Percentiles rank a stretch among this genome's conserved stretches.
phyloP scores from a whole-genome alignment of 2,888 invertebrate species.

The Leucophenga maculata region DNA sequence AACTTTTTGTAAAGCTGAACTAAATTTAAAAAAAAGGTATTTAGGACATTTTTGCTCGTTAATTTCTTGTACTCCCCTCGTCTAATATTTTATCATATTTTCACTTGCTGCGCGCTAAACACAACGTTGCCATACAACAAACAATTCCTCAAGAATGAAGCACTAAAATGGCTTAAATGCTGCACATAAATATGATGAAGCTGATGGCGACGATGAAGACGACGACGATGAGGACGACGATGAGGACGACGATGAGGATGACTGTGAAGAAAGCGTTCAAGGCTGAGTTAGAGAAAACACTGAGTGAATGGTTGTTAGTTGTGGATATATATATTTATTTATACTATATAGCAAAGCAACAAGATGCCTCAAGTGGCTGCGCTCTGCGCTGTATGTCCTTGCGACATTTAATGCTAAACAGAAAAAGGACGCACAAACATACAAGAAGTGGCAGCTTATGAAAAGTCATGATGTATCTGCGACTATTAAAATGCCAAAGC shows the following conservation, averaged over 20 bases:
- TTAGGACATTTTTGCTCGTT: too few species aligned
- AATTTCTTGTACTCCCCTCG: background rate
- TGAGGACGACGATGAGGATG: too few species aligned
- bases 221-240: constrained; percentile 43
- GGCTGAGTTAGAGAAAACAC: background rate
- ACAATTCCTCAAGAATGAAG: constrained; percentile 38
- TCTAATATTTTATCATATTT: too few species aligned
- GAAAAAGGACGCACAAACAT: background rate
- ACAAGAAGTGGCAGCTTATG: constrained; percentile 50
- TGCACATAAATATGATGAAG: constrained; percentile 58
- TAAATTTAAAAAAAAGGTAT: too few species aligned
- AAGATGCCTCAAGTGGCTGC: constrained; percentile 33
- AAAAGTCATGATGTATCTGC: constrained; percentile 63
- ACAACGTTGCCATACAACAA: constrained; percentile 32
- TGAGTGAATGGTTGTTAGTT: constrained; percentile 16
- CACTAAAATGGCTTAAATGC: constrained; percentile 47
- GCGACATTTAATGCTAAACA: background rate
- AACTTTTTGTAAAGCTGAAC: too few species aligned
- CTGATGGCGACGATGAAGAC: constrained; percentile 31
- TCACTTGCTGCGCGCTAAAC: too few species aligned
- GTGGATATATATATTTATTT: too few species aligned
- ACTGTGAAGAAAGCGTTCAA: background rate
- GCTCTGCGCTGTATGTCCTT: background rate
- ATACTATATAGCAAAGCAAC: too few species aligned
- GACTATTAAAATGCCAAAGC: constrained; percentile 50